Evolutionary conservation across 2,888 invertebrate genomes (phyloP), one percentile per base, ranked within the genome.

Genomic region (Synergus umbraculus): DNA sequence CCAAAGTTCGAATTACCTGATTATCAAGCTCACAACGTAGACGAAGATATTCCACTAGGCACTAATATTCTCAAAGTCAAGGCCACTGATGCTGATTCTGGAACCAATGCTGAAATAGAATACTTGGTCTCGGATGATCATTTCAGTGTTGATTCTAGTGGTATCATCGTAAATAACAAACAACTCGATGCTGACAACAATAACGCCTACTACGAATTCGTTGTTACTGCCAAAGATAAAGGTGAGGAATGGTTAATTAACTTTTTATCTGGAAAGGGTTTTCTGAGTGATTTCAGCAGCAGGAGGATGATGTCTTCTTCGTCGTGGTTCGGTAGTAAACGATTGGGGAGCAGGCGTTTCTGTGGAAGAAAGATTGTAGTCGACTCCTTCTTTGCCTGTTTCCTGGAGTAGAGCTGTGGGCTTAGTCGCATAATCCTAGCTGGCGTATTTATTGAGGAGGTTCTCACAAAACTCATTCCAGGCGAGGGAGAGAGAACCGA

Each of bases 1-100:
- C 99, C 99, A 0, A 97, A 98, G 92, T 98, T 98, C 90, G 98
- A 98, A 93, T 93, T 99, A 84, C 98, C 98, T 0, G 97, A 99
- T 92, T 99, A 99, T 92, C 98, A 98, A 92, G 98, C 98, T 0
- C 98, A 98, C 92, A 98, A 98, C 91, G 97, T 98, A 1, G 97
- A 98, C 89, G 98, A 99, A 93, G 98, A 99, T 90, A 96, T 98
- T 84, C 96, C 97, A 0, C 94, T 98, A 58, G 98, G 98, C 81
- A 97, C 97, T 46, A 97, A 97, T 84, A 98, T 99, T 84, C 93
- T 99, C 76, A 97, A 97, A 93, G 98, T 99, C 77, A 98, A 97
- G 90, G 99, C 99, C 0, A 97, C 97, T 93, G 99, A 99, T 89
- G 95, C 97, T 0, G 99, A 99, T 92, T 98, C 98, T 2, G 98